A percentile compares a stretch with the other conserved stretches of the same genome.
Conservation (phyloP, 2,797 vertebrate species). For the Schizopygopsis pylzovi region DNA sequence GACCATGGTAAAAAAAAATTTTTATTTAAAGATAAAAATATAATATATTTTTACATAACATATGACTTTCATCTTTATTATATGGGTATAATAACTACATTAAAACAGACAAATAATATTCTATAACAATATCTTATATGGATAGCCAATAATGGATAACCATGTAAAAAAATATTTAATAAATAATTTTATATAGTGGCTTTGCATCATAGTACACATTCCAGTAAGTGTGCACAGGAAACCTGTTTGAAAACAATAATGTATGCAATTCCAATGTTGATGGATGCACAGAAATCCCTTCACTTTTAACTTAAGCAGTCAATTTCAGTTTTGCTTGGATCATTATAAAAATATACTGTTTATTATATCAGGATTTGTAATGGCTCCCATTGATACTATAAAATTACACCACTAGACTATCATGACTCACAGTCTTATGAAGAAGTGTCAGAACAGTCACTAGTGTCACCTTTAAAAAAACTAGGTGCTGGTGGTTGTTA, state of each 20-base stretch:
- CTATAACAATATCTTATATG: not conserved
- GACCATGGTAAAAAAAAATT: too few species aligned
- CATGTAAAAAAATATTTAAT: not conserved
- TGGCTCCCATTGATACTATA: too few species aligned
- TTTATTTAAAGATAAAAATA: too few species aligned
- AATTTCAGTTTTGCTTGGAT: not conserved
- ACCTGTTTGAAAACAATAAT: not conserved
- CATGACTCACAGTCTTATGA: not conserved
- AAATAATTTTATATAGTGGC: not conserved
- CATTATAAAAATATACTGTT: not conserved
- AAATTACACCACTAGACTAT: not conserved
- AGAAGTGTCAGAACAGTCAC: not conserved
- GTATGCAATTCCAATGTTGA: not conserved
- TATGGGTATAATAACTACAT: not conserved
- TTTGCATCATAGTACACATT: not conserved
- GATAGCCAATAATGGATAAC: not conserved
- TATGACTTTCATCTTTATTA: too few species aligned
- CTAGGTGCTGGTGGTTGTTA: not conserved
- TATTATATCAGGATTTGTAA: not conserved
- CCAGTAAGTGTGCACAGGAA: not conserved
- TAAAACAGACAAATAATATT: too few species aligned
- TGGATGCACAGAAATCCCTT: not conserved
- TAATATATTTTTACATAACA: too few species aligned
- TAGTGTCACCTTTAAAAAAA: not conserved
- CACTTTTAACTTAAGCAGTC: not conserved